Evolutionary conservation across 1,140 invertebrate genomes (phyloP), one percentile per base, ranked within the genome.

Genomic region (Formica selysi): DNA sequence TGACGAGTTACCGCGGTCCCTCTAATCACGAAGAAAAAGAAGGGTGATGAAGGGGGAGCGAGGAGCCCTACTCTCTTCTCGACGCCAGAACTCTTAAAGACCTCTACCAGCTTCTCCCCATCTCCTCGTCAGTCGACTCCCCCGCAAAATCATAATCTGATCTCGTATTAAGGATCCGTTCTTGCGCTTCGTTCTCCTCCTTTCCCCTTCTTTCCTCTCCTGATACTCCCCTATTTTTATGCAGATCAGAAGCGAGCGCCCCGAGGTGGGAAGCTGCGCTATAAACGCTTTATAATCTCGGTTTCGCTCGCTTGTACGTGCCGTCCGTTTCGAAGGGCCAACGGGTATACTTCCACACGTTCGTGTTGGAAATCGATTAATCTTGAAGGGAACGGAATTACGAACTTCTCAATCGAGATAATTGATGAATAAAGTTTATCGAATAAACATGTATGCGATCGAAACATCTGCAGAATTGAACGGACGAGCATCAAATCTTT

Each of bases 141-240:
- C 92, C 93, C 93, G 92, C 92, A 92, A 91, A 94, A 94, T 94
- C 93, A 94, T 94, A 94, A 94, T 94, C 94, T 94, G 93, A 94
- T 94, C 93, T 94, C 92, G 91, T 94, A 94, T 94, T 94, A 94
- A 94, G 92, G 92, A 94, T 93, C 92, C 91, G 86, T 86, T 92
- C 89, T 85, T 57, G 57, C 86, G 41, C 59, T 44, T 38, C 76
- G 48, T 86, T 85, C 87, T 85, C 73, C 65, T 22, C 13, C 16
- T 13, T 19, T 19, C 3, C 48, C 16, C 48, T 51, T 19, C 48
- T 51, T 51, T 51, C 16, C 48, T 51, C 16, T 4, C 48, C 16
- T 54, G 36, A 70, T 87, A 71, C 90, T 91, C 91, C 91, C 92
- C 92, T 93, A 94, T 94, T 94, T 94, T 94, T 94, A 94, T 94